Base-by-base conservation (phyloP, 1,140 invertebrate genomes). In the Megalopta genalis region DNA sequence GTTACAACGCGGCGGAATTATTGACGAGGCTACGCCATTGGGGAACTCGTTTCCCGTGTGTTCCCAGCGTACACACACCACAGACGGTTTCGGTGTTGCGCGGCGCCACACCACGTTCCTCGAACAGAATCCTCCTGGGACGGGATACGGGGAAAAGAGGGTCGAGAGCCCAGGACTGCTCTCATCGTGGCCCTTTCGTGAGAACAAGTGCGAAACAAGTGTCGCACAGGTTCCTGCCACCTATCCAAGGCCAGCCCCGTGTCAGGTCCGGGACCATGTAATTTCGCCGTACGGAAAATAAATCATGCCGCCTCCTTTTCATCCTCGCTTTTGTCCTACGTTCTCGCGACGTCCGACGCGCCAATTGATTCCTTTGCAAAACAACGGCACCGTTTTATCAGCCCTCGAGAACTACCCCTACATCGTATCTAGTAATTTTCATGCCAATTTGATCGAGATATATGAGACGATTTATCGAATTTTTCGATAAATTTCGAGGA, bases 141-240 rank as follows among this genome's bases (percentile, higher is more conserved):
- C 49, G 66, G 77, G 66, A 85, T 85, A 84, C 83, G 59, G 79
- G 81, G 80, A 78, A 77, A 89, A 85, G 88, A 91, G 89, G 87
- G 87, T 87, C 70, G 77, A 68, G 54, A 60, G 42, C 42, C 67
- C 77, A 74, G 77, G 78, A 69, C 82, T 84, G 78, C 73, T 86
- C 81, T 85, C 74, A 83, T 85, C 84, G 60, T 77, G 81, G 80
- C 80, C 59, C 81, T 80, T 77, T 90, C 91, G 92, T 93, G 92
- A 93, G 92, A 93, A 93, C 91, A 93, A 93, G 92, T 92, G 91
- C 86, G 81, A 68, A 78, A 86, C 88, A 86, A 91, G 88, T 90
- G 89, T 92, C 89, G 86, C 90, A 91, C 87, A 86, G 82, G 83
- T 83, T 81, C 80, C 82, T 85, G 81, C 80, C 57, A 63, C 68